Percentiles rank a stretch among this genome's conserved stretches.
These are phyloP conservation scores for Scaptomyza pallida DNA, from an alignment of 1,140 invertebrate species.

Conservation along the genomic window DNA sequence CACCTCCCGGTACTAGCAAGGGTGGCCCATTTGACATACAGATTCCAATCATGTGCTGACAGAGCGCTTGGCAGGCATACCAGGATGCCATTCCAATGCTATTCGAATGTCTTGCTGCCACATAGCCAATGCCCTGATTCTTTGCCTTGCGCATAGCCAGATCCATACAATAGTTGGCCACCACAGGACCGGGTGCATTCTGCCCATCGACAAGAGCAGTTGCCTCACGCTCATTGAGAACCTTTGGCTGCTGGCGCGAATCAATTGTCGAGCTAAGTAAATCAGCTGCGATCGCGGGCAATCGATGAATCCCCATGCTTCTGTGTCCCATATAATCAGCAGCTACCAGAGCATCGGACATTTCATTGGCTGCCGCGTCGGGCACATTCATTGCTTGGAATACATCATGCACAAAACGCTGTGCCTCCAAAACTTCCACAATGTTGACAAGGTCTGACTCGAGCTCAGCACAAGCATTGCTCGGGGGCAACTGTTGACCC, in stretches of 20 bases:
- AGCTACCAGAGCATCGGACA: constrained; percentile 90
- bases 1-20: constrained; percentile 91
- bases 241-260: constrained; percentile 85
- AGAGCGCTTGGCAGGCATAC: constrained; percentile 90
- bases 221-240: constrained; percentile 89
- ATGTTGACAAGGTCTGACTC: background rate
- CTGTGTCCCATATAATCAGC: constrained; percentile 94
- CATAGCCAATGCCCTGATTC: constrained; percentile 92
- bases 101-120: constrained; percentile 87
- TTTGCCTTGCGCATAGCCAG: constrained; percentile 93
- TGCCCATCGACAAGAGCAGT: constrained; percentile 92
- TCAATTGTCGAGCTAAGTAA: constrained; percentile 34
- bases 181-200: constrained; percentile 92
- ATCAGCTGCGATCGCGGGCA: constrained; percentile 44
- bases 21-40: constrained; percentile 96
- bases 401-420: constrained; percentile 47
- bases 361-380: constrained; percentile 86
- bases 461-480: background rate
- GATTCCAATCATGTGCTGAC: constrained; percentile 92
- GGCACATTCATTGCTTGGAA: constrained; percentile 54
- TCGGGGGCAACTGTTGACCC: constrained; percentile 11
- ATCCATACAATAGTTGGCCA: constrained; percentile 94
- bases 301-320: constrained; percentile 90
- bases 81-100: constrained; percentile 89
- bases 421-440: constrained; percentile 41